These are phyloP conservation scores for cat (Felis catus) DNA, from an alignment of 2,113 vertebrate genomes.

Conservation along the genomic window DNA sequence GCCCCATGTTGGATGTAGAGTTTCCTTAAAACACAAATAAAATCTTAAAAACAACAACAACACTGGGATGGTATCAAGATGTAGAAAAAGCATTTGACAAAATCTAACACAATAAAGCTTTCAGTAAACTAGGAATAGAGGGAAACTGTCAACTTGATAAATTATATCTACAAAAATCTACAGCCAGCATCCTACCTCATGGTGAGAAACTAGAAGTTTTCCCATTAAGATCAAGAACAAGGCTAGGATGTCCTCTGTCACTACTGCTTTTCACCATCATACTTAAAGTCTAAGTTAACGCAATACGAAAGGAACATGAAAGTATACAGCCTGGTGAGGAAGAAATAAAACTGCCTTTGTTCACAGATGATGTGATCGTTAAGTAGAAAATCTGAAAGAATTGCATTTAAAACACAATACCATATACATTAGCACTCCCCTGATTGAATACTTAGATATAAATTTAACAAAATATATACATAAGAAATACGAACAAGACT, in stretches of 20 bases:
- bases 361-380: not conserved
- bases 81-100: not conserved
- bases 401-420: not conserved
- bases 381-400: not conserved
- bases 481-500: not conserved
- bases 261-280: not conserved
- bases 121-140: not conserved
- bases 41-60: not conserved
- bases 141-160: not conserved
- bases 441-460: not conserved
- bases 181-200: not conserved
- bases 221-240: not conserved
- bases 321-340: not conserved
- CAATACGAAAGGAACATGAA: not conserved
- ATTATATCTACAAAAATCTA: not conserved
- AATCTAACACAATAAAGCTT: not conserved
- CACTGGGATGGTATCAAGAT: not conserved
- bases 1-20: not conserved
- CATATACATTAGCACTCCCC: not conserved
- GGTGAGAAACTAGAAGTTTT: not conserved
- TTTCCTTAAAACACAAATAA: not conserved
- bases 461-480: not conserved
- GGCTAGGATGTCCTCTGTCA: not conserved
- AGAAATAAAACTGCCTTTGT: not conserved
- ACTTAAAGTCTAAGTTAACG: not conserved